Base-by-base conservation (phyloP, 2,797 vertebrate species). In the Myotis findleyi region DNA sequence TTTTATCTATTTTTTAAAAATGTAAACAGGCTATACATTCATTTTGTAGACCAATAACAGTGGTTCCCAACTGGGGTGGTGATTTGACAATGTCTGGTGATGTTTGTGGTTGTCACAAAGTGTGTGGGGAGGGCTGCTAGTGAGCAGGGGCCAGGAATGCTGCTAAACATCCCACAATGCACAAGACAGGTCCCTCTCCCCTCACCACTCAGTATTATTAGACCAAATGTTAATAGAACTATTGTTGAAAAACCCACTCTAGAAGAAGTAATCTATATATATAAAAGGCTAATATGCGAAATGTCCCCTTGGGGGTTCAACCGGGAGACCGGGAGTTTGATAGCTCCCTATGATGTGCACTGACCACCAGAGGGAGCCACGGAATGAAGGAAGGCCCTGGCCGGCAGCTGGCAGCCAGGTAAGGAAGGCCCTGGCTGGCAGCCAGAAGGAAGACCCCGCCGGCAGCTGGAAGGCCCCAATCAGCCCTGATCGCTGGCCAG, bases 11-110 rank as follows among this genome's bases (percentile, higher is more conserved):
- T 30, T 95, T 71, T 68, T 21, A 20, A 53, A 53, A 44, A 51
- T 77, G 87, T 89, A 82, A 96, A 77, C 13, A 94, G 47, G 38
- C 1, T 66, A 7, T 51, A 5, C 25, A 44, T 87, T 85, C 20
- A 41, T 85, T 92, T 89, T 83, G 12, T 83, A 79, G 62, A 49
- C 55, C 9, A 79, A 23, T 41, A 68, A 11, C 14, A 71, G 38
- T 88, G 18, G 3, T 83, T 95, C 44, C 89, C 75, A 73, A 17
- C 14, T 47, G 38, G 17, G 68, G 41, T 27, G 11, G 33, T 12
- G 16, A n/a, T 79, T 33, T 83, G 38, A 69, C 8, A 33, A 49
- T 85, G 13, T 79, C 30, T 55, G 33, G 21, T 75, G 64, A 47
- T n/a, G 20, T 57, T 92, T 86, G 55, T 53, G 6, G 49, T 73